phyloP scores from a whole-genome alignment of 2,113 vertebrate species.

The Laticauda laticaudata region DNA sequence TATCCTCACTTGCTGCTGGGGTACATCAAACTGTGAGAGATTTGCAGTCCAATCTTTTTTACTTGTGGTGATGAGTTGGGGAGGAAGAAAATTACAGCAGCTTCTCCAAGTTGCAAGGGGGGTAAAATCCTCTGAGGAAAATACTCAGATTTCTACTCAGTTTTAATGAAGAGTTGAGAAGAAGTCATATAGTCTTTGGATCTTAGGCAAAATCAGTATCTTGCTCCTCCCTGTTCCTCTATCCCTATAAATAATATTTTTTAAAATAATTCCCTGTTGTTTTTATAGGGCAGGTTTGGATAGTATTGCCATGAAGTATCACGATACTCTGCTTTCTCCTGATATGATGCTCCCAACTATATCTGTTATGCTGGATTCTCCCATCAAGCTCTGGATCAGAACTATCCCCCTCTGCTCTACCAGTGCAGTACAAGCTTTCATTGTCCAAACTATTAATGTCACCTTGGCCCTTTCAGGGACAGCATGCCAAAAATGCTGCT shows the following conservation, averaged over 20 bases:
- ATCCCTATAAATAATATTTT: not conserved
- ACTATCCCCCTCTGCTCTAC: not conserved
- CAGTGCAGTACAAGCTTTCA: not conserved
- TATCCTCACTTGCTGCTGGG: not conserved
- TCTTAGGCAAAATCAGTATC: not conserved
- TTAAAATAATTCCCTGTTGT: not conserved
- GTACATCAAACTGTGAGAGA: not conserved
- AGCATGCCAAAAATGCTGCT: not conserved
- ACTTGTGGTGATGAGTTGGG: not conserved
- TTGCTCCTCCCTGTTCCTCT: not conserved
- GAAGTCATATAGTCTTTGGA: not conserved
- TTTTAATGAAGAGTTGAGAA: not conserved
- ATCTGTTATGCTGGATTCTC: not conserved
- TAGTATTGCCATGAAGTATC: not conserved
- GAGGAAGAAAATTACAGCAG: not conserved
- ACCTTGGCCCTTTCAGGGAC: conserved; percentile 52
- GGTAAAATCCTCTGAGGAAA: not conserved
- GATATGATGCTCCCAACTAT: not conserved
- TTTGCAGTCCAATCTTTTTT: not conserved
- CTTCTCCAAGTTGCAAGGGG: not conserved
- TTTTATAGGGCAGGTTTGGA: not conserved
- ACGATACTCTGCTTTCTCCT: not conserved
- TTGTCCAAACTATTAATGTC: conserved; percentile 50
- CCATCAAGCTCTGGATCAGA: not conserved
- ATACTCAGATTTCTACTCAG: not conserved